Evolutionary conservation across 2,888 invertebrate genomes (phyloP).

Genomic region (Tyria jacobaeae): DNA sequence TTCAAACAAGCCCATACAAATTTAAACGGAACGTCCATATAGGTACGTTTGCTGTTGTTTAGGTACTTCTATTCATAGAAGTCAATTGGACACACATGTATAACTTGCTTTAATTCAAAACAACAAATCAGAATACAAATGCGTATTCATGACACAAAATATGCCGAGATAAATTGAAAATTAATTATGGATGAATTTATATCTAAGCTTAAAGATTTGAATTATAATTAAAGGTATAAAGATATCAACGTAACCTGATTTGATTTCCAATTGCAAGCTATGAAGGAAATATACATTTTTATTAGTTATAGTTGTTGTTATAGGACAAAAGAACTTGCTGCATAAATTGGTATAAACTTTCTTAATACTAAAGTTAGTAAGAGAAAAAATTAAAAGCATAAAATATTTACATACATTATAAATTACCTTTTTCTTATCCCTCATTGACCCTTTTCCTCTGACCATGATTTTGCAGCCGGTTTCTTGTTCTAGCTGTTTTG

Average conservation of each 20-base stretch:
- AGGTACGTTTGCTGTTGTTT: conserved; percentile 39
- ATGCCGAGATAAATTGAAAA: background rate
- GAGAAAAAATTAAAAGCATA: conserved; percentile 27
- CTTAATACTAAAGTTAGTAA: conserved; percentile 24
- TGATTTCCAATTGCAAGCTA: conserved; percentile 46
- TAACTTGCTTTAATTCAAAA: conserved; percentile 24
- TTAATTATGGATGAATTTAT: background rate
- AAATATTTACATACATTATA: conserved; percentile 30
- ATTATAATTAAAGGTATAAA: background rate
- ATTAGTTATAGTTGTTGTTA: conserved; percentile 16
- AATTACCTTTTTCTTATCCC: conserved; percentile 99
- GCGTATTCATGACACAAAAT: background rate
- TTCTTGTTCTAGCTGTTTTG: conserved; percentile 99
- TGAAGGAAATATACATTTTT: conserved; percentile 37
- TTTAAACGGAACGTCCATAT: conserved; percentile 45
- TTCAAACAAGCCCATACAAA: conserved; percentile 50
- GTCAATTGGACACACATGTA: conserved; percentile 17
- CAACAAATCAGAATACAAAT: conserved; percentile 6
- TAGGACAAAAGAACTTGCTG: background rate
- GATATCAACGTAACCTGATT: conserved; percentile 45
- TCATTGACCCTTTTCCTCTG: conserved; percentile 99
- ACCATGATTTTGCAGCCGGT: conserved; percentile 99
- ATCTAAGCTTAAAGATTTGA: background rate
- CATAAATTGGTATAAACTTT: conserved; percentile 1
- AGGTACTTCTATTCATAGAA: conserved; percentile 36